Base-by-base conservation (phyloP, 2,113 vertebrate genomes). In the Lepus timidus region DNA sequence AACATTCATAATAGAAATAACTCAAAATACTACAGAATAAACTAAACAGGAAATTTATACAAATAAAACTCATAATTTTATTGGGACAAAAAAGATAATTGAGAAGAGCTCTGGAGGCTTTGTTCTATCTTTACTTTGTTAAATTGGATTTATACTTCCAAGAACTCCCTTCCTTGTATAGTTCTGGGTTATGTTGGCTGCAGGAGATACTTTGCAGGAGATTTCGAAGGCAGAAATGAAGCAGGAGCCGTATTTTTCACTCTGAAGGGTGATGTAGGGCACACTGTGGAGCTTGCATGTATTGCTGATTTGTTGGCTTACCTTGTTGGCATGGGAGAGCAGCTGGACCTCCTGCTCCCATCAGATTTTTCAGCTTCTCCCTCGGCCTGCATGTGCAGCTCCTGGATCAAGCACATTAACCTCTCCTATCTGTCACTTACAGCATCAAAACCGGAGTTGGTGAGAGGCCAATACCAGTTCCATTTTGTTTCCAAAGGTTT, bases 11-110 rank as follows among this genome's bases (percentile, higher is more conserved):
- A 84, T 16, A 70, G 61, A 29, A 93, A 67, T 14, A 80, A 90
- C 22, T 76, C 91, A 82, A 91, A 71, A 86, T 29, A 74, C 36
- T n/a, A 86, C 83, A 76, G 29, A 88, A 90, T 81, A 90, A 88
- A 82, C 51, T 33, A 64, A 68, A 78, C 27, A 88, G 27, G 44
- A 68, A 89, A 68, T 75, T 31, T 5, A 22, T 36, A 31, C 61
- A 78, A 92, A 70, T 70, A 61, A 95, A 88, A 83, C 4, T 20
- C 12, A 67, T 16, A 81, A 17, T 12, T 55, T 58, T 81, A 61
- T 58, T 61, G 67, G 33, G 6, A 36, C 3, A 14, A 23, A 76
- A 94, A 82, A 93, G 6, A 51, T 17, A n/a, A 9, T 25, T 64
- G 19, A 67, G n/a, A 20, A 22, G 67, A 74, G 36, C 51, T 90